Conservation (phyloP, 2,888 invertebrate species). For the Amblyjoppa proteus region DNA sequence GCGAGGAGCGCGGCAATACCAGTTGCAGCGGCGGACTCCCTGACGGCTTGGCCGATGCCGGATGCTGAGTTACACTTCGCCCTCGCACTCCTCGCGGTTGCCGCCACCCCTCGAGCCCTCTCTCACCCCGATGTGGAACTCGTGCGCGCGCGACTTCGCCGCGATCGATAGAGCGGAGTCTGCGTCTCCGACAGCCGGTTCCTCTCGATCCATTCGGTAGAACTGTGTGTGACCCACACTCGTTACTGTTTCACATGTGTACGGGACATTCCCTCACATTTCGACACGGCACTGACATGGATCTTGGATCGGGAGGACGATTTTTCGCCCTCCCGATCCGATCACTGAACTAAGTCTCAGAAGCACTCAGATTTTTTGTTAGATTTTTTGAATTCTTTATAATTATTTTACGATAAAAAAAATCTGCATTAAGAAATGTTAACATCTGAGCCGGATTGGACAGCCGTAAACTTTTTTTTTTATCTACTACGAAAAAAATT, state of each 20-base stretch:
- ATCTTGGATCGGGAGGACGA: too few species aligned
- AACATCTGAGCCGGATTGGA: too few species aligned
- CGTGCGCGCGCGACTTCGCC: conserved; percentile 52
- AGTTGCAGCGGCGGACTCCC: conserved; percentile 36
- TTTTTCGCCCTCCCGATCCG: too few species aligned
- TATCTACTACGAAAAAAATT: neutral
- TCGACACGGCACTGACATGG: too few species aligned
- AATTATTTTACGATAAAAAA: too few species aligned
- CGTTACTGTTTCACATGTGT: neutral
- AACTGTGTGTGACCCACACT: conserved; percentile 18
- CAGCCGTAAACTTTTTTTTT: too few species aligned
- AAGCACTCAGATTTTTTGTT: too few species aligned
- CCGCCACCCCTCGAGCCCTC: conserved; percentile 55
- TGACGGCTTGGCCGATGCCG: conserved; percentile 46
- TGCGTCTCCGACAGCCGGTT: conserved; percentile 79
- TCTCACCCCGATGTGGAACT: conserved; percentile 57
- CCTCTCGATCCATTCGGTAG: conserved; percentile 32
- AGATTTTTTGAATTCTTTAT: too few species aligned
- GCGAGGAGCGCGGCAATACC: conserved; percentile 27
- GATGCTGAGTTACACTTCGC: conserved; percentile 32
- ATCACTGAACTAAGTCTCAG: too few species aligned
- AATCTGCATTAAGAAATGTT: too few species aligned
- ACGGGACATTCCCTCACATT: too few species aligned
- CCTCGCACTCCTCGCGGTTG: conserved; percentile 46
- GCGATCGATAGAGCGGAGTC: conserved; percentile 84